Evolutionary conservation across 2,888 invertebrate species (phyloP), one percentile per base, ranked within the genome.

Genomic region (Bombylius major): DNA sequence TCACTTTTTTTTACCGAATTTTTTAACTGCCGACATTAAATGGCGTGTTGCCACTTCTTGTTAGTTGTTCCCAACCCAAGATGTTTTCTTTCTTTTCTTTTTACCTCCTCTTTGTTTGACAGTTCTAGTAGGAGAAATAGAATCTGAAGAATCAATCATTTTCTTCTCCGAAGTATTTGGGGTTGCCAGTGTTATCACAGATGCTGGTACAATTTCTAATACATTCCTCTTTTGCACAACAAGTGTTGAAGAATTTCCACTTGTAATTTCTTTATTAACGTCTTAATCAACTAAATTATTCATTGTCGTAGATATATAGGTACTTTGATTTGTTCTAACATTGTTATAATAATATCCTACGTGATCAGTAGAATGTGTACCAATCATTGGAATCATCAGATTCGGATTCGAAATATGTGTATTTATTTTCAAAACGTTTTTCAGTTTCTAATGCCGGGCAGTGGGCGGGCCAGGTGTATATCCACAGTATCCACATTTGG

Each of bases 141-240:
- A 11, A 5, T 49, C 14, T 34, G 39, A n/a, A n/a, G n/a, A 9
- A 13, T 44, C 44, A 23, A 23, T 23, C 2, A 47, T 33, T 34
- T 6, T 50, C 45, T 13, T 31, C 39, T 14, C n/a, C 12, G 14
- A 12, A 45, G n/a, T 42, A 36, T 12, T 46, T 31, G 9, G 33
- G 34, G 42, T 12, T 36, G 11, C 47, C 23, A 4, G 39, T 48
- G 11, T 5, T 51, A 56, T 44, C 5, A 49, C 34, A 5, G 58
- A 39, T 9, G 58, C 54, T 11, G 73, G 73, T 23, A 73, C 70
- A 32, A 73, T 73, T 60, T 73, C 73, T 14, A 73, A 60, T 1
- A 73, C 73, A 57, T 73, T 73, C 2, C 73, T 74, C 47, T 73
- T 73, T 55, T 72, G 74, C 4, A 73, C 74, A 0, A 69, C 72